A percentile compares a stretch with the other conserved stretches of the same genome.
phyloP scores from a whole-genome alignment of 1,140 invertebrate genomes.

The Agrilus planipennis region DNA sequence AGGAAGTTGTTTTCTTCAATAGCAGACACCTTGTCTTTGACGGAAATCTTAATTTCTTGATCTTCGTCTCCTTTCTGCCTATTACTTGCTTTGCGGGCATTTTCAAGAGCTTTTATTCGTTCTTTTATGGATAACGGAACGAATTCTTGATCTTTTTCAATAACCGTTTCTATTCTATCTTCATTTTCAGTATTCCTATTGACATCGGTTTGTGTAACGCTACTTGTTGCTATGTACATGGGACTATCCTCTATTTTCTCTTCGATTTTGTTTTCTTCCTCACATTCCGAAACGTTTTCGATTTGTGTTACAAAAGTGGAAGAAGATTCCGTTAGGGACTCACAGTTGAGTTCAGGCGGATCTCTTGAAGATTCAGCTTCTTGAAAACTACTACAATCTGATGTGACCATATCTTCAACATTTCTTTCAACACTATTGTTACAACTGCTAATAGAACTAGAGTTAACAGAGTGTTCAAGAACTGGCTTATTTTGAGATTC shows the following conservation, averaged over 20 bases:
- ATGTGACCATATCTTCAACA: too few relatives aligned
- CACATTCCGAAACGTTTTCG: constrained; percentile 2
- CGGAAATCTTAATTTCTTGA: constrained; percentile 26
- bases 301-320: not conserved
- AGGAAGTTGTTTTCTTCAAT: constrained; percentile 21
- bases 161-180: constrained; percentile 13
- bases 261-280: not conserved
- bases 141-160: constrained; percentile 9
- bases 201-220: not conserved
- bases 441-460: too few relatives aligned
- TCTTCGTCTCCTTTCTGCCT: constrained; percentile 14
- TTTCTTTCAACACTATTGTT: too few relatives aligned
- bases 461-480: too few relatives aligned
- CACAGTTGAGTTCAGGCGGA: not conserved
- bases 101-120: constrained; percentile 25
- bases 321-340: too few relatives aligned
- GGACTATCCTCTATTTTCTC: too few relatives aligned
- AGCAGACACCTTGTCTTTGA: constrained; percentile 30
- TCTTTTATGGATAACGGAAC: constrained; percentile 24
- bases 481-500: too few relatives aligned
- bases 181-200: constrained; percentile 3
- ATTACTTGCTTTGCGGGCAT: constrained; percentile 13
- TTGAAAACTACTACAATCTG: too few relatives aligned
- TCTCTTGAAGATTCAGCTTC: not conserved
- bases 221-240: too few relatives aligned